Percentiles rank a stretch among this genome's conserved stretches.
These are phyloP conservation scores for Phaethornis superciliosus DNA, from an alignment of 2,113 vertebrate species.

Conservation along the genomic window DNA sequence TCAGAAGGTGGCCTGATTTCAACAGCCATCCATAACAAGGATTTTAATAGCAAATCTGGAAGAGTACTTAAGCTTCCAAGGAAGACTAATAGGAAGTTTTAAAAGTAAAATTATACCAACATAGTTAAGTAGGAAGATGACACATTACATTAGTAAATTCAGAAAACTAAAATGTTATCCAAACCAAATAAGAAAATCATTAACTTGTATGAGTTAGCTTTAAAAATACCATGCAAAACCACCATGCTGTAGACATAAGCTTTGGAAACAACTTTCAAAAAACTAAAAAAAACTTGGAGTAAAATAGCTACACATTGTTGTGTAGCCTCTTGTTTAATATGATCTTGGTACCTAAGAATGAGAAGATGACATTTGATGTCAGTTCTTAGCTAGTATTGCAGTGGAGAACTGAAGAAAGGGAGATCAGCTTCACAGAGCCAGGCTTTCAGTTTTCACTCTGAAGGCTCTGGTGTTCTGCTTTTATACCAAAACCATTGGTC, in stretches of 20 bases:
- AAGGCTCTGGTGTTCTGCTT: background rate
- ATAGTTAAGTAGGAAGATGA: background rate
- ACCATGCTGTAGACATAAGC: background rate
- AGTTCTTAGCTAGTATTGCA: background rate
- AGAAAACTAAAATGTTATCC: background rate
- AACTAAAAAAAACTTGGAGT: background rate
- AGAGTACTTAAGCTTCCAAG: background rate
- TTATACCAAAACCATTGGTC: background rate
- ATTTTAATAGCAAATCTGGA: background rate
- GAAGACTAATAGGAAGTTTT: background rate
- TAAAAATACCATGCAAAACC: background rate
- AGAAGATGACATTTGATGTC: background rate
- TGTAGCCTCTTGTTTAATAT: background rate
- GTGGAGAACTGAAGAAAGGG: background rate
- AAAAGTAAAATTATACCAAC: background rate
- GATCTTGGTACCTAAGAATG: background rate
- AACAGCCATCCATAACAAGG: background rate
- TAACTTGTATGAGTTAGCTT: background rate
- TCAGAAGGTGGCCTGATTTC: background rate
- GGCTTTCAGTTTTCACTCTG: background rate
- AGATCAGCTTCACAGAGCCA: background rate
- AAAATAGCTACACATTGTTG: background rate
- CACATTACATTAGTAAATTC: background rate
- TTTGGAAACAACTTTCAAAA: background rate
- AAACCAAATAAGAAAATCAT: background rate